Evolutionary conservation across 2,113 vertebrate genomes (phyloP), one percentile per base, ranked within the genome.

Genomic region (Oryzias javanicus): DNA sequence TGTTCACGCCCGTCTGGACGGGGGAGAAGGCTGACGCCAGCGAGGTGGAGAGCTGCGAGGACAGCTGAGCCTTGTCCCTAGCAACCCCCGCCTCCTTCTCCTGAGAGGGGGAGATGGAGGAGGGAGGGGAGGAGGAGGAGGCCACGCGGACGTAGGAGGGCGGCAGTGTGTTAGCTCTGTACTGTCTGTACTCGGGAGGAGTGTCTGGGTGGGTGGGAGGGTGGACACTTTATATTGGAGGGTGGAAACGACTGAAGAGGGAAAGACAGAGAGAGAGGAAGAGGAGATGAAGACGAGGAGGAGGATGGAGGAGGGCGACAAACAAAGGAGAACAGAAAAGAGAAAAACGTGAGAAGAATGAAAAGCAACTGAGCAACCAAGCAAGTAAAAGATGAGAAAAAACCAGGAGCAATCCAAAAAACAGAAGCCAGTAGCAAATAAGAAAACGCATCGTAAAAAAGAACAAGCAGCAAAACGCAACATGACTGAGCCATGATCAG

Each of bases 191-290:
- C 86, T 92, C 82, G 17, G 91, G 86, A 79, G 92, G 88, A 81
- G 91, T 91, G 81, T 92, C 92, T 76, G 86, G 84, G 81, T 93
- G 92, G 83, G 76, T 89, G 66, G 77, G 82, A 64, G 89, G 72
- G 89, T 90, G 81, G 90, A 92, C 61, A 91, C 50, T 90, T 94
- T 93, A 90, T 93, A 92, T 82, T 93, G 74, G 84, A 90, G 91
- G 79, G 88, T 92, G 88, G 91, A 93, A 80, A 90, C 82, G 40
- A 83, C 86, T 87, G 77, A 87, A 84, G 67, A 86, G 55, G 12
- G 57, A 71, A 48, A 57, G 45, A 75, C 50, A n/a, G n/a, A 79
- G 68, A 82, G 74, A 82, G 54, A 78, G 71, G 56, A 60, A 35
- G 70, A 81, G 79, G 65, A 80, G 78, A 85, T 80, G 86, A 72